phyloP scores from a whole-genome alignment of 2,888 invertebrate genomes.

The Clepsis dumicolana region DNA sequence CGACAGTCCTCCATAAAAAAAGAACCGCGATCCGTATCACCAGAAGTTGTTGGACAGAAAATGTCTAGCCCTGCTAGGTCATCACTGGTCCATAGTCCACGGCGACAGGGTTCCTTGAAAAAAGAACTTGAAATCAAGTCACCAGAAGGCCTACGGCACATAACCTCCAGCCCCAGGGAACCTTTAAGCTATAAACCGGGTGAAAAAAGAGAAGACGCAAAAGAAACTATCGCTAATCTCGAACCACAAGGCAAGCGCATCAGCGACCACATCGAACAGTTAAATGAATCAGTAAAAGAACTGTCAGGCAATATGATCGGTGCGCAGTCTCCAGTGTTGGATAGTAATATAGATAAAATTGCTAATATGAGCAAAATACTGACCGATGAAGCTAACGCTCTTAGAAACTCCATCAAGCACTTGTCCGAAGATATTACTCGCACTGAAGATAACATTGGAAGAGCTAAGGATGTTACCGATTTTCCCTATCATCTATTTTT shows the following conservation, averaged over 20 bases:
- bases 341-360: slow-evolving; percentile 73
- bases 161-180: not conserved
- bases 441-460: slow-evolving; percentile 65
- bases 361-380: slow-evolving; percentile 74
- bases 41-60: not conserved
- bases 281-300: slow-evolving; percentile 60
- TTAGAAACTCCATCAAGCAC: slow-evolving; percentile 72
- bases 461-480: slow-evolving; percentile 59
- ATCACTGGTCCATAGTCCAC: not conserved
- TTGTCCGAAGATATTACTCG: slow-evolving; percentile 69
- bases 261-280: slow-evolving; percentile 61
- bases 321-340: slow-evolving; percentile 54
- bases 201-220: slow-evolving; percentile 47
- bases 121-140: not conserved
- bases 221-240: slow-evolving; percentile 53
- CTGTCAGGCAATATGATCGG: slow-evolving; percentile 55
- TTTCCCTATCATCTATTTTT: slow-evolving; percentile 80
- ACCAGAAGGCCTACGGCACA: not conserved
- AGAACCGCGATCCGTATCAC: not conserved
- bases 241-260: slow-evolving; percentile 60
- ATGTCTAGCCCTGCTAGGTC: not conserved
- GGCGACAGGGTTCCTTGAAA: not conserved
- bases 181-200: not conserved
- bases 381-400: slow-evolving; percentile 75
- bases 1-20: not conserved